Conservation (phyloP, 2,113 vertebrate species). For the Neotragus pygmaeus region DNA sequence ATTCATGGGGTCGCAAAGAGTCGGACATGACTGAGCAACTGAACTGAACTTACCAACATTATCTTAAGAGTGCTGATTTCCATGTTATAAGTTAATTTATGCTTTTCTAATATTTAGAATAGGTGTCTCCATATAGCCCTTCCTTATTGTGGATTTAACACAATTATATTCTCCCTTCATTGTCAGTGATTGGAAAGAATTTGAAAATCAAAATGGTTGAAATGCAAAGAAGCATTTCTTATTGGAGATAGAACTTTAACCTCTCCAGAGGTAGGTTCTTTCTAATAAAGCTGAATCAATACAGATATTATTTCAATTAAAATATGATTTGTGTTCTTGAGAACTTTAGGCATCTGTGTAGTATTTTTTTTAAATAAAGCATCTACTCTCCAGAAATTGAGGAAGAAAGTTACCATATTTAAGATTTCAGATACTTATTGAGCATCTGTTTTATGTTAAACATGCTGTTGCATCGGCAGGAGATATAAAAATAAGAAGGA, state of each 20-base stretch:
- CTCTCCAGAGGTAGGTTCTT: background rate
- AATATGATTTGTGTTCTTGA: background rate
- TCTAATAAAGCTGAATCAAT: background rate
- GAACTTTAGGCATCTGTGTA: background rate
- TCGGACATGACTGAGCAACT: fast-evolving
- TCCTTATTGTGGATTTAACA: background rate
- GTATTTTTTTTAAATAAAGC: background rate
- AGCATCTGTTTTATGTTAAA: background rate
- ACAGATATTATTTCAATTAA: background rate
- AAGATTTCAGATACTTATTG: background rate
- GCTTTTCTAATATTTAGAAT: background rate
- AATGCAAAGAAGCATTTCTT: background rate
- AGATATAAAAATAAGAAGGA: background rate
- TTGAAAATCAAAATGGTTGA: background rate
- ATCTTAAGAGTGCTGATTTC: background rate
- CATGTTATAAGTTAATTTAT: background rate
- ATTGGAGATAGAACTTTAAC: background rate
- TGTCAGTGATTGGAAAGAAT: background rate
- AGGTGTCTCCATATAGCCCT: background rate
- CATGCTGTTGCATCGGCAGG: background rate
- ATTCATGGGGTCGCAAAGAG: too few relatives aligned
- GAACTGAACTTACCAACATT: background rate
- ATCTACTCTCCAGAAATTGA: background rate
- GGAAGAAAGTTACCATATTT: background rate
- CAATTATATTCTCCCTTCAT: background rate